phyloP scores from a whole-genome alignment of 2,888 invertebrate species.

The Coremacera marginata region DNA sequence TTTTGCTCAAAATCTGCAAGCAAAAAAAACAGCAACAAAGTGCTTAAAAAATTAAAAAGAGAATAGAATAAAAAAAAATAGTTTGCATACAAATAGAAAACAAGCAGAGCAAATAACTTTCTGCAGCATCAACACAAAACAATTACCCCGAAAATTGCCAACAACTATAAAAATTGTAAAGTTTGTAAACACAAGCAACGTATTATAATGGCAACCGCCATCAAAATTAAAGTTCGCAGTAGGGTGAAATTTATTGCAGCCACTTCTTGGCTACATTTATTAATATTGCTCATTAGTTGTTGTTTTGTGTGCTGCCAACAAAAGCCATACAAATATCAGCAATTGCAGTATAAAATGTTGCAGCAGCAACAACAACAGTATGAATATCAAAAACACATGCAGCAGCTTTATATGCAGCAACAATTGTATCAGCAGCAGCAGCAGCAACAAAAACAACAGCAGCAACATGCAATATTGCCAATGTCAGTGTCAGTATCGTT shows the following conservation, averaged over 20 bases:
- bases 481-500: neutral
- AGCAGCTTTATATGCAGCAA: conserved; percentile 34
- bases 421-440: conserved; percentile 3
- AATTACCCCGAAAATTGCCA: neutral
- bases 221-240: neutral
- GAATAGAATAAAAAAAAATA: neutral
- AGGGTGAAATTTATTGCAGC: neutral
- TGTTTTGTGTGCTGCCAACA: conserved; percentile 21
- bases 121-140: neutral
- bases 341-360: conserved; percentile 50
- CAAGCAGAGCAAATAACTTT: neutral
- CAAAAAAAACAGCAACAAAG: neutral
- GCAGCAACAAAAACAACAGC: conserved; percentile 10
- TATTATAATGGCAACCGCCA: neutral
- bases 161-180: neutral
- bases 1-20: neutral
- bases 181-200: conserved; percentile 2
- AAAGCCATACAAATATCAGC: conserved; percentile 45
- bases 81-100: neutral
- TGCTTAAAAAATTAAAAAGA: neutral
- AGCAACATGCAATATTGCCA: neutral
- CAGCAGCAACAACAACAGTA: conserved; percentile 47
- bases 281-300: neutral
- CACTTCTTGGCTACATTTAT: neutral
- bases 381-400: conserved; percentile 49